A percentile compares a stretch with the other conserved stretches of the same genome.
Conservation (phyloP, 2,113 vertebrate genomes). For the Typhlomys cinereus region DNA sequence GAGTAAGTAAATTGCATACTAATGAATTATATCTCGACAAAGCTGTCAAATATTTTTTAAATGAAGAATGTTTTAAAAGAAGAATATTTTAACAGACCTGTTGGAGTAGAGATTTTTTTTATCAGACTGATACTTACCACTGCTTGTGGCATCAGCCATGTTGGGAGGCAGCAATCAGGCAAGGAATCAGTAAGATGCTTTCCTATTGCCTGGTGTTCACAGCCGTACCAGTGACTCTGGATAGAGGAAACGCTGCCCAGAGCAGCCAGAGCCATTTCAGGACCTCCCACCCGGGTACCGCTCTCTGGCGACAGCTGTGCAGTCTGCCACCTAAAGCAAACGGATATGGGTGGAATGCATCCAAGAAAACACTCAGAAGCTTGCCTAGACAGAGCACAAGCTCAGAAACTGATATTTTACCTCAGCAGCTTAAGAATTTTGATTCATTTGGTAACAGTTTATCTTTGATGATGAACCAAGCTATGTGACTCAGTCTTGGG, state of each 20-base stretch:
- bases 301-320: slow-evolving; percentile 8
- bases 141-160: not conserved
- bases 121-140: not conserved
- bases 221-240: not conserved
- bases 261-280: not conserved
- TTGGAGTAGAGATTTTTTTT: not conserved
- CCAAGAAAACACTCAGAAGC: slow-evolving; percentile 52
- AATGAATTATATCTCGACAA: slow-evolving; percentile 4
- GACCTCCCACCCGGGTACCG: not conserved
- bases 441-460: slow-evolving; percentile 71
- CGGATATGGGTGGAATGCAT: slow-evolving; percentile 39
- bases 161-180: not conserved
- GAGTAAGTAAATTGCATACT: not conserved
- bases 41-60: not conserved
- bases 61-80: slow-evolving; percentile 3
- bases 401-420: slow-evolving; percentile 68
- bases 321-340: slow-evolving; percentile 55
- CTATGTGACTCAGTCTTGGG: slow-evolving; percentile 65
- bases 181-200: not conserved
- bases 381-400: slow-evolving; percentile 36
- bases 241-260: not conserved
- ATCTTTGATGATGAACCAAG: slow-evolving; percentile 54
- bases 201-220: not conserved
- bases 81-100: not conserved
- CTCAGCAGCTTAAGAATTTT: slow-evolving; percentile 71